A percentile compares a stretch with the other conserved stretches of the same genome.
Evolutionary conservation across 2,797 vertebrate genomes (phyloP).

Genomic region (Tenualosa ilisha): DNA sequence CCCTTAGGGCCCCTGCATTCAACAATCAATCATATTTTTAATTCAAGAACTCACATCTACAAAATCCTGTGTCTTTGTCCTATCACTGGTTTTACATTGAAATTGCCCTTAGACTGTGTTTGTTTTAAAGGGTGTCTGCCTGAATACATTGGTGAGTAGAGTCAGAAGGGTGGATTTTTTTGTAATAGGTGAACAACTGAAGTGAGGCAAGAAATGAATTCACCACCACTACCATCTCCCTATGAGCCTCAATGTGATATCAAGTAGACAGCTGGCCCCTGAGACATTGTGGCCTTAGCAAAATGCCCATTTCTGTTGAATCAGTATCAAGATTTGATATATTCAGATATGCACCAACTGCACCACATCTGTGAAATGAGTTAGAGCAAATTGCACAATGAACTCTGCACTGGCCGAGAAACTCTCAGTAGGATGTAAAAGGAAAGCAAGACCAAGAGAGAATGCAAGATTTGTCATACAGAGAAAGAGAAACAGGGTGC

Average conservation of each 20-base stretch:
- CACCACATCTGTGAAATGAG: background rate
- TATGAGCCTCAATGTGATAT: background rate
- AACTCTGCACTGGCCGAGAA: background rate
- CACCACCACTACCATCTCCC: background rate
- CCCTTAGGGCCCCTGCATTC: background rate
- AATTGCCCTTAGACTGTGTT: background rate
- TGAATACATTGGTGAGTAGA: background rate
- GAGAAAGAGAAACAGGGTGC: background rate
- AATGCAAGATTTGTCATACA: background rate
- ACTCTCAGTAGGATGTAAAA: background rate
- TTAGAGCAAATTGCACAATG: background rate
- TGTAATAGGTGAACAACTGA: background rate
- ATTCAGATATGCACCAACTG: slow-evolving; percentile 1
- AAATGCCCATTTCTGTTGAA: slow-evolving; percentile 42
- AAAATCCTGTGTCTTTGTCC: background rate
- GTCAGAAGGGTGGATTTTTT: background rate
- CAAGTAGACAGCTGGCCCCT: slow-evolving; percentile 18
- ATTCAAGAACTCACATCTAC: background rate
- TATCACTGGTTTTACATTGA: background rate
- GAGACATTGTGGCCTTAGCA: slow-evolving; percentile 30
- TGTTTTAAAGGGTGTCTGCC: background rate
- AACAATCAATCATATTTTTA: background rate
- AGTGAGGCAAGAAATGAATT: background rate
- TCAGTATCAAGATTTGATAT: slow-evolving; percentile 52
- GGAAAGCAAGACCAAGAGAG: background rate